Base-by-base conservation (phyloP, 2,113 vertebrate species). In the Microcebus ravelobensis region DNA sequence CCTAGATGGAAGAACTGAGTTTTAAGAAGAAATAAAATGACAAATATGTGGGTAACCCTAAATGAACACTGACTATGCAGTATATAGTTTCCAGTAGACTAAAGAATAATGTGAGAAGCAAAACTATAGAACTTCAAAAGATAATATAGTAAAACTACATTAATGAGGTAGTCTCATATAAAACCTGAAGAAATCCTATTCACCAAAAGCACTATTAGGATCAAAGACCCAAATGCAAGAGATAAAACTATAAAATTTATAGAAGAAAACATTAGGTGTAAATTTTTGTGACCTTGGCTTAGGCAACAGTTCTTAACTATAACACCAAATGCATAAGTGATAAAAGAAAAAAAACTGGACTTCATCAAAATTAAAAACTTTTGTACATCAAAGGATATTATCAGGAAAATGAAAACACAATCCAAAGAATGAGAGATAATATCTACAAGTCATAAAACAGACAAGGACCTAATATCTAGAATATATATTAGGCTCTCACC, bases 151-250 rank as follows among this genome's bases (percentile, higher is more conserved):
- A 71, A 48, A 92, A 65, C 15, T 90, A 34, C 52, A 86, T 79
- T 42, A 86, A 85, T 80, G 55, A 81, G 17, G 36, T 36, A 45
- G 45, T 67, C 34, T 36, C 39, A 87, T 31, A 45, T n/a, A 70
- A 83, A 85, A 82, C 23, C 5, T 79, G 80, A 90, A 90, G 13
- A 95, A 93, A 95, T 59, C 73, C 34, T 80, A 29, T 59, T 83
- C 23, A 93, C 15, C 95, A 84, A 84, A 93, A 93, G 59, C 48
- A 87, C 11, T 29, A 90, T 52, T 45, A 84, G 27, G 27, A 52
- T 82, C 36, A 77, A 77, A 83, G 34, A 74, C 45, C 71, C 70
- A 96, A 92, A 73, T 67, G 0, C 79, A 88, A 73, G n/a, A 39
- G 34, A 9, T 70, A 52, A 94, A 59, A 61, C 45, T 76, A 77